Evolutionary conservation across 2,888 invertebrate species (phyloP).

Genomic region (Eudemis profundana): DNA sequence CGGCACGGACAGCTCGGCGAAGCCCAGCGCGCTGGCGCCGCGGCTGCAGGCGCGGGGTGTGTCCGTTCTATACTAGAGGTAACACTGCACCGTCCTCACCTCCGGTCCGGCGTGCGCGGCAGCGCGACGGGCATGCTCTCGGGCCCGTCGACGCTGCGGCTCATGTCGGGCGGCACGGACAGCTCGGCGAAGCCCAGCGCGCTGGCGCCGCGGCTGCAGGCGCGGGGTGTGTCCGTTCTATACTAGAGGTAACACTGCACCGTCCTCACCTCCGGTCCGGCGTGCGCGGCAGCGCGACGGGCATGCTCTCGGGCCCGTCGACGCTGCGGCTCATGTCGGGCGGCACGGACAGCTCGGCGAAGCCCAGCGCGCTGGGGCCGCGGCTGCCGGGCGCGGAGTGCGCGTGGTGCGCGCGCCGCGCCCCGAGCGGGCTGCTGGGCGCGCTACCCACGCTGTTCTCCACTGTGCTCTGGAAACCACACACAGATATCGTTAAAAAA

Average conservation of each 20-base stretch:
- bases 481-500: too few species aligned
- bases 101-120: constrained; percentile 82
- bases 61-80: too few species aligned
- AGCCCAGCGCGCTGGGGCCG: constrained; percentile 79
- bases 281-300: constrained; percentile 66
- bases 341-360: constrained; percentile 64
- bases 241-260: too few species aligned
- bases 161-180: constrained; percentile 57
- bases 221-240: constrained; percentile 70
- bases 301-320: constrained; percentile 85
- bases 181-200: constrained; percentile 56
- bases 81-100: too few species aligned
- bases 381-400: constrained; percentile 78
- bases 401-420: constrained; percentile 58
- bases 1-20: constrained; percentile 30
- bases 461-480: constrained; percentile 63
- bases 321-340: constrained; percentile 85
- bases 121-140: constrained; percentile 73
- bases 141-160: constrained; percentile 82
- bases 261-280: constrained; percentile 83
- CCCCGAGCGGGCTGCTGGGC: constrained; percentile 80
- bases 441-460: constrained; percentile 87
- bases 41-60: constrained; percentile 76
- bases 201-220: constrained; percentile 80
- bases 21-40: constrained; percentile 73